These are phyloP conservation scores for Urophycis tenuis DNA, from an alignment of 2,797 vertebrate species.

Conservation along the genomic window DNA sequence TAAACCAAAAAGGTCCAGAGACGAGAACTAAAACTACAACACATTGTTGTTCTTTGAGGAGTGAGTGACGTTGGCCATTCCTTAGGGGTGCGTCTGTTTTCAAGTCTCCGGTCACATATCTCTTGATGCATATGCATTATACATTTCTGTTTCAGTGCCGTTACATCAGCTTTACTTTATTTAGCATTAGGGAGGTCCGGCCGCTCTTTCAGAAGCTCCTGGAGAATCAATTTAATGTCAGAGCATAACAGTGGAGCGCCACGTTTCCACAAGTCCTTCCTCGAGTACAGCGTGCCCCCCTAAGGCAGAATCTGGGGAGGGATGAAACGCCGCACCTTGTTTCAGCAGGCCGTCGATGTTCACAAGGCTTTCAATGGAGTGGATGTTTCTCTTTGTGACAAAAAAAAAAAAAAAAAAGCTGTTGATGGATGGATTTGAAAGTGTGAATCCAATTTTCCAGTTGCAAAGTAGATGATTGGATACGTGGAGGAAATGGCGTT, in stretches of 20 bases:
- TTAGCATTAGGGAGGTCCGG: background rate
- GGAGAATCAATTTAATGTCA: background rate
- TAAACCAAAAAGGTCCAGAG: background rate
- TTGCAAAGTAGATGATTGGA: background rate
- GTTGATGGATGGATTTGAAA: background rate
- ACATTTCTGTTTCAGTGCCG: background rate
- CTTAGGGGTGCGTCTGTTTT: too few species aligned
- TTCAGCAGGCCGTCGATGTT: background rate
- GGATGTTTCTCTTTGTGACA: background rate
- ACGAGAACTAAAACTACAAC: background rate
- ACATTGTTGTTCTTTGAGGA: background rate
- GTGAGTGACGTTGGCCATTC: too few species aligned
- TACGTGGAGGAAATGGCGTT: background rate
- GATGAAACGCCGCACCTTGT: background rate
- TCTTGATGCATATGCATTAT: background rate
- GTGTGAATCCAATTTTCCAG: background rate
- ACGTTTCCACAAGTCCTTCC: background rate
- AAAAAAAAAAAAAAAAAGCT: too few species aligned
- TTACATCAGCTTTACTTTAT: background rate
- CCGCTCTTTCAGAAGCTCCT: background rate
- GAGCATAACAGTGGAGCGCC: background rate
- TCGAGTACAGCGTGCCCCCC: background rate
- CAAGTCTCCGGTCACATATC: background rate
- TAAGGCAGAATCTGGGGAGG: background rate
- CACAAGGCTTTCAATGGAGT: background rate